Percentiles rank a stretch among this genome's conserved stretches.
These are phyloP conservation scores for Papilio helenus DNA, from an alignment of 1,140 invertebrate species.

Conservation along the genomic window DNA sequence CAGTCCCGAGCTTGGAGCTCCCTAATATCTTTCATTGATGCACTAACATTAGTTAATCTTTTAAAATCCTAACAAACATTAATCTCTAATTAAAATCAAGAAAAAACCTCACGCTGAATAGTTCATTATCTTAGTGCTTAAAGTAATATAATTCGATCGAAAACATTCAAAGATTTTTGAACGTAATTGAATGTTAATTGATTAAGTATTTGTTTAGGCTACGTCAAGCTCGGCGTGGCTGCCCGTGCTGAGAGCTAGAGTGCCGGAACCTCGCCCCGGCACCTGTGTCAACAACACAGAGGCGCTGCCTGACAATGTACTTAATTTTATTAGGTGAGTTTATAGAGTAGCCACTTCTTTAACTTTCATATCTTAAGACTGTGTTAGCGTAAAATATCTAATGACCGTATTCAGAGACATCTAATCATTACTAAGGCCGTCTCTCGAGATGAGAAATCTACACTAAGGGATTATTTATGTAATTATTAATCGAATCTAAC, in stretches of 20 bases:
- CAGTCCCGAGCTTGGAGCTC: too few relatives aligned
- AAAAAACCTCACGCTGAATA: too few relatives aligned
- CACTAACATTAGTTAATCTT: too few relatives aligned
- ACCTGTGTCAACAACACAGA: constrained; percentile 93
- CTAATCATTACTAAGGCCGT: background rate
- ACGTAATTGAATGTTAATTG: constrained; percentile 9
- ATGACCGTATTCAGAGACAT: background rate
- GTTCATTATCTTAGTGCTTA: background rate
- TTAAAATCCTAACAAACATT: too few relatives aligned
- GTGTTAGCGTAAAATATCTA: background rate
- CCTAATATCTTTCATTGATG: too few relatives aligned
- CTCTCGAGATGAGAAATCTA: background rate
- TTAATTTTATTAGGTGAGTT: constrained; percentile 93
- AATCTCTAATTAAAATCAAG: too few relatives aligned
- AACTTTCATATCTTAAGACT: background rate
- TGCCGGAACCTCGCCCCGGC: constrained; percentile 92
- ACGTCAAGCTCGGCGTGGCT: constrained; percentile 90
- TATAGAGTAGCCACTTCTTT: background rate
- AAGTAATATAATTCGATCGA: background rate
- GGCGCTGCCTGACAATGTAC: constrained; percentile 89
- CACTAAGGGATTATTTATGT: background rate
- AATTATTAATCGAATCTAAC: background rate
- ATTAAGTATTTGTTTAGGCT: constrained; percentile 79
- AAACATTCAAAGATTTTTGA: background rate
- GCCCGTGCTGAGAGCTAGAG: constrained; percentile 86